Conservation (phyloP, 2,797 vertebrate species). For the Poecilia wingei region DNA sequence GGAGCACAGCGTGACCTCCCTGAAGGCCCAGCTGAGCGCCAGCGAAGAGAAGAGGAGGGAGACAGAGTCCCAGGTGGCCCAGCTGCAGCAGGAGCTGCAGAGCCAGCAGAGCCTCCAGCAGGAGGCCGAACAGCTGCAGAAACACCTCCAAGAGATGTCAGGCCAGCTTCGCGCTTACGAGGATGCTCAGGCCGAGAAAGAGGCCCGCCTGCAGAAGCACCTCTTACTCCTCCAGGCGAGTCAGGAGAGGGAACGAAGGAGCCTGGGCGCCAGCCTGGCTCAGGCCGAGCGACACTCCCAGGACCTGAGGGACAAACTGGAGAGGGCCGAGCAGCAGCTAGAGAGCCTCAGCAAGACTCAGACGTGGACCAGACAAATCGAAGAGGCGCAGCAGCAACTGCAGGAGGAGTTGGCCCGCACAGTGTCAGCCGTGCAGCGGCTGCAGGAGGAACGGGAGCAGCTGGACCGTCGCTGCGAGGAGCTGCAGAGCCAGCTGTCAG, state of each 20-base stretch:
- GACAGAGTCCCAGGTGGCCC: conserved; percentile 76
- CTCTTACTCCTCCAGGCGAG: conserved; percentile 88
- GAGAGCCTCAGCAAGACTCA: conserved; percentile 80
- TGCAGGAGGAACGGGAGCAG: conserved; percentile 83
- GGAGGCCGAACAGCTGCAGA: conserved; percentile 81
- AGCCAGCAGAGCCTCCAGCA: conserved; percentile 75
- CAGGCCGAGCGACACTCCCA: conserved; percentile 86
- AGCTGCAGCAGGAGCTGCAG: conserved; percentile 75
- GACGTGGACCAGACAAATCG: conserved; percentile 75
- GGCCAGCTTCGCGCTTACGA: conserved; percentile 82
- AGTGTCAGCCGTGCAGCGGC: conserved; percentile 82
- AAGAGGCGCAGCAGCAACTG: conserved; percentile 83
- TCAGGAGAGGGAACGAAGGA: conserved; percentile 89
- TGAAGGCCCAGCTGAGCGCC: conserved; percentile 83
- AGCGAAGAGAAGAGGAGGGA: conserved; percentile 84
- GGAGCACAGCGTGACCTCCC: conserved; percentile 72
- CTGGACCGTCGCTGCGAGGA: conserved; percentile 84
- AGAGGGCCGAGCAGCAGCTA: conserved; percentile 80
- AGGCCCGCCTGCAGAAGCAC: conserved; percentile 88
- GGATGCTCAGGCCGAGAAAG: conserved; percentile 85
- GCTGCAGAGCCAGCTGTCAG: conserved; percentile 83
- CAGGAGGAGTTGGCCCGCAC: conserved; percentile 85
- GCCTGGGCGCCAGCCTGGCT: conserved; percentile 82
- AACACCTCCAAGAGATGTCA: conserved; percentile 81
- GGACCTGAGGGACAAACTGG: conserved; percentile 86